Evolutionary conservation across 2,888 invertebrate genomes (phyloP), one percentile per base, ranked within the genome.

Genomic region (Platycheirus albimanus): DNA sequence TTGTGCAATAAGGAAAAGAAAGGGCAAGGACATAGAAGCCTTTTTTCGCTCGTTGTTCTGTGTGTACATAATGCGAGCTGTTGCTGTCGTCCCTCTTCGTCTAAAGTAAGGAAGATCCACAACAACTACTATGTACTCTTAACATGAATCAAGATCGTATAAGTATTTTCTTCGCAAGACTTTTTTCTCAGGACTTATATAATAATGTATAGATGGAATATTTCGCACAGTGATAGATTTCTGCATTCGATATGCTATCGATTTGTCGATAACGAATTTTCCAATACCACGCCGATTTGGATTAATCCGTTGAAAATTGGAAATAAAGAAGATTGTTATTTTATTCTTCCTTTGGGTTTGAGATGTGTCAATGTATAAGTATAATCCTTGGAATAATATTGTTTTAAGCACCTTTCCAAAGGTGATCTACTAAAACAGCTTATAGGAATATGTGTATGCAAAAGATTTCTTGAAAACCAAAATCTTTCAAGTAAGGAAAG

Each of bases 1-100:
- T 81, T 81, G 81, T 81, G 81, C 81, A 81, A 81, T 81, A 81
- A 77, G 67, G 49, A 61, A 67, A 67, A 81, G 81, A 81, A 77
- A 81, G 81, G 76, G 71, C 77, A 71, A 71, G 52, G 77, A 77
- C 77, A 80, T 67, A 33, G 77, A 81, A 81, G 81, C 71, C 66
- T 81, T 74, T 63, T 43, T 38, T 71, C 8, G 8, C 43, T 51
- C 15, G 20, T 20, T 33, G 30, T 38, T 7, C 43, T 36, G 36
- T 0, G 10, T 8, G 11, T 24, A 24, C 20, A 54, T 36, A 54
- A n/a, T 52, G 30, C 45, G 24, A 72, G n/a, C 11, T 70, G 15
- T 64, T n/a, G n/a, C 0, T 43, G 13, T 49, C 38, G 13, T 49
- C 38, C 19, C 38, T 58, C 28, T 36, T 33, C 13, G 52, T n/a